phyloP scores from a whole-genome alignment of 2,113 vertebrate genomes.

The Larimichthys crocea region DNA sequence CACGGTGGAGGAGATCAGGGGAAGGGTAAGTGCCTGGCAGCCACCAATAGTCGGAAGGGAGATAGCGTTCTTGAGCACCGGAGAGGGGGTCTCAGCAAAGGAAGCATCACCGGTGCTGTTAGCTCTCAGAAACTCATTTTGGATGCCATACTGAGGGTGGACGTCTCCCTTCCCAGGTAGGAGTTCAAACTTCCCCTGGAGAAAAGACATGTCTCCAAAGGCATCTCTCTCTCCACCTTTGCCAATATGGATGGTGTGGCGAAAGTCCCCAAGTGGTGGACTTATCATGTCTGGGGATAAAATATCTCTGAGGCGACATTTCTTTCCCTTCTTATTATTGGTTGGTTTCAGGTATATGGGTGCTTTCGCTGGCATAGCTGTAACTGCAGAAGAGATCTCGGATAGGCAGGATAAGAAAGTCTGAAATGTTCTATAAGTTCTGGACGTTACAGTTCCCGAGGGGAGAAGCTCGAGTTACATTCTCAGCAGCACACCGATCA shows the following conservation, averaged over 20 bases:
- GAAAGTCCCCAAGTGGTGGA: conserved; percentile 97
- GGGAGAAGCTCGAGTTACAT: conserved; percentile 78
- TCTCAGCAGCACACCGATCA: conserved; percentile 64
- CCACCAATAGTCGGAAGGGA: conserved; percentile 96
- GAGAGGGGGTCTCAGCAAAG: conserved; percentile 93
- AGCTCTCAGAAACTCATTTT: conserved; percentile 91
- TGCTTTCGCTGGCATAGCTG: conserved; percentile 96
- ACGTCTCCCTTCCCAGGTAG: conserved; percentile 89
- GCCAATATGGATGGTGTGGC: conserved; percentile 98
- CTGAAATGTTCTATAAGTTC: conserved; percentile 41
- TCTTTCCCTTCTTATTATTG: conserved; percentile 97
- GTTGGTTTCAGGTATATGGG: conserved; percentile 97
- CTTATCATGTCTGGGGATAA: conserved; percentile 99
- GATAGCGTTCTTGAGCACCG: conserved; percentile 98
- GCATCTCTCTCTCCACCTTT: conserved; percentile 94
- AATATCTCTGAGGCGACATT: conserved; percentile 95
- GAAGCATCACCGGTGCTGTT: conserved; percentile 95
- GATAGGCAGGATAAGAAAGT: conserved; percentile 42
- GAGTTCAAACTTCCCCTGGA: conserved; percentile 97
- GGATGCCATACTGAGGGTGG: conserved; percentile 84
- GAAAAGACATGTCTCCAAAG: conserved; percentile 98
- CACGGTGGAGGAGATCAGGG: conserved; percentile 88
- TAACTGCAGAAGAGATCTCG: conserved; percentile 43
- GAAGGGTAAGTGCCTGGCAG: conserved; percentile 94
- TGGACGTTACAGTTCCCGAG: conserved; percentile 52